Evolutionary conservation across 1,140 invertebrate genomes (phyloP).

Genomic region (Drosophila baimaii): DNA sequence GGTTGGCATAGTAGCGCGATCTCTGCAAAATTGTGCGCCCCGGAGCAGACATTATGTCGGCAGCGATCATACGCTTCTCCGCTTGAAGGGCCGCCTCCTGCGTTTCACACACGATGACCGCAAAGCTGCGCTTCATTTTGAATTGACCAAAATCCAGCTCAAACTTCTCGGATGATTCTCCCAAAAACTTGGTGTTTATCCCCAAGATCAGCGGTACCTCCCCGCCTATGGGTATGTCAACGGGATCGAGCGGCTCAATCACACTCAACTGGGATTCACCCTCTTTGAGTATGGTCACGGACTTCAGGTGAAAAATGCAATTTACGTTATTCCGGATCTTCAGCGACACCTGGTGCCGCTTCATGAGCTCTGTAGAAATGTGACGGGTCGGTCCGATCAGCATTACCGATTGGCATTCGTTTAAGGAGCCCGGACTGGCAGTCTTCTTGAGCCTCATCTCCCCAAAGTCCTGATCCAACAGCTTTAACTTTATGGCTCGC

Average conservation of each 20-base stretch:
- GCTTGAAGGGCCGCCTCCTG: constrained; percentile 21
- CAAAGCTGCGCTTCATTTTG: constrained; percentile 58
- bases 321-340: constrained; percentile 82
- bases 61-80: constrained; percentile 38
- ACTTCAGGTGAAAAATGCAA: constrained; percentile 61
- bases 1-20: constrained; percentile 63
- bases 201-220: constrained; percentile 39
- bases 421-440: not conserved
- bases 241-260: constrained; percentile 23
- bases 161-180: constrained; percentile 86
- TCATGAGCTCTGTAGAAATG: constrained; percentile 78
- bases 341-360: constrained; percentile 74
- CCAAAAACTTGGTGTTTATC: constrained; percentile 85
- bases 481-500: constrained; percentile 64
- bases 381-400: constrained; percentile 83
- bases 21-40: constrained; percentile 45
- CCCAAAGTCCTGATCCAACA: constrained; percentile 64
- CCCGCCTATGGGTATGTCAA: not conserved
- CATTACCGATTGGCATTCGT: constrained; percentile 77
- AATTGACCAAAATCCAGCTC: constrained; percentile 86
- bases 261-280: constrained; percentile 74
- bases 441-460: constrained; percentile 2
- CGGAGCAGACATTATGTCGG: constrained; percentile 16
- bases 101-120: constrained; percentile 40
- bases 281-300: constrained; percentile 71